phyloP scores from a whole-genome alignment of 2,113 vertebrate genomes.

The Strix aluco region DNA sequence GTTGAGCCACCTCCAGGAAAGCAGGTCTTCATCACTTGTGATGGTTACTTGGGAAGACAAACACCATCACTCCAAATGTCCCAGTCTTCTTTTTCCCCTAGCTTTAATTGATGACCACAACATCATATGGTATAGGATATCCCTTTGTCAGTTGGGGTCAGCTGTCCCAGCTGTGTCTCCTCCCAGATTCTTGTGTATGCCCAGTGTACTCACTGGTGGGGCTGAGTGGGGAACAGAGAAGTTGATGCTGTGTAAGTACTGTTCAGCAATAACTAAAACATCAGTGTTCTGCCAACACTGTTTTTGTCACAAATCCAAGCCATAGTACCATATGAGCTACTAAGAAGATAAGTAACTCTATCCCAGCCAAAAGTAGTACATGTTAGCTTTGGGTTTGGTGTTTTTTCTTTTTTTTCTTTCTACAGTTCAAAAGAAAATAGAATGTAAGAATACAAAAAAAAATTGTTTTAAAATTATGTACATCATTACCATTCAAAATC shows the following conservation, averaged over 20 bases:
- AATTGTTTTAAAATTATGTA: not conserved
- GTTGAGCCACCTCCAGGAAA: not conserved
- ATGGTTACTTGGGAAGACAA: not conserved
- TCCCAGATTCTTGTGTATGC: not conserved
- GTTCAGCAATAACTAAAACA: not conserved
- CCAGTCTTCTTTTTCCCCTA: not conserved
- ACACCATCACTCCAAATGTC: accelerated
- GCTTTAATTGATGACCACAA: not conserved
- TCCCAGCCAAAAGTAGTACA: not conserved
- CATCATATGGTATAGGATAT: not conserved
- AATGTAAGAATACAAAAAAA: not conserved
- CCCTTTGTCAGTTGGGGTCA: not conserved
- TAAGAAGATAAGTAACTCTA: not conserved
- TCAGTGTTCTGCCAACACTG: not conserved
- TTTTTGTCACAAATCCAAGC: not conserved
- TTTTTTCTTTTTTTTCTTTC: not conserved
- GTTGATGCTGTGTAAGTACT: not conserved
- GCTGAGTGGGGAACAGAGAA: not conserved
- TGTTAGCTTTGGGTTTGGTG: no score
- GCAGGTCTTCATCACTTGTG: accelerated
- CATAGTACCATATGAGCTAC: not conserved
- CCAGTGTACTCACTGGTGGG: accelerated
- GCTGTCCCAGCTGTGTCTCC: not conserved
- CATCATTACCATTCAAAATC: not conserved
- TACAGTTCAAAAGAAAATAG: not conserved